Base-by-base conservation (phyloP, 2,888 invertebrate species). In the Heliconius cydno region DNA sequence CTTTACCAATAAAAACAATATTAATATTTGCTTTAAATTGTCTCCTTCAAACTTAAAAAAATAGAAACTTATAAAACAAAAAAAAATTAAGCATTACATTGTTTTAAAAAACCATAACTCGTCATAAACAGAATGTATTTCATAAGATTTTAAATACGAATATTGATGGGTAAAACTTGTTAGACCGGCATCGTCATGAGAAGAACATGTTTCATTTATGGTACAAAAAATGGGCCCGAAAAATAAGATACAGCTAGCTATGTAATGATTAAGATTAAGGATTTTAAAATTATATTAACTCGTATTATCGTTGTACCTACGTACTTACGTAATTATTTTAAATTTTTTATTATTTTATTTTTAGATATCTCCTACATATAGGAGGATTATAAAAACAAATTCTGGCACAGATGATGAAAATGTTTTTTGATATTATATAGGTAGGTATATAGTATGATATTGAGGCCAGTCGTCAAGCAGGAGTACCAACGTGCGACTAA, bases 121-220 rank as follows among this genome's bases (percentile, higher is more conserved):
- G 10, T 60, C n/a, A n/a, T 60, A 60, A 60, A 60, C n/a, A 60
- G 2, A n/a, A n/a, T 60, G 60, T 10, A n/a, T 60, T 60, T 60
- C n/a, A 10, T 60, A 60, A 57, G 22, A 57, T 57, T 57, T 22
- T 22, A 57, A 41, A 41, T n/a, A 41, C 25, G 15, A n/a, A 68
- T 41, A 68, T 41, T 46, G 70, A 70, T 46, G 9, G 25, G 41
- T 41, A 70, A 28, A 70, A 46, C 70, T 41, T 15, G 70, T 46
- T 70, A 15, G 41, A n/a, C 70, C 25, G 41, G 70, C 25, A 46
- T 9, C 25, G 41, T 25, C 15, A 70, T 46, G 41, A 70, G 70
- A 70, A 25, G 13, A 46, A 70, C 25, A 15, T 70, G 68, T 68
- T 68, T 41, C 1, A 2, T 25, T 28, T 70, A 19, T 70, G 70